Evolutionary conservation across 2,113 vertebrate species (phyloP), one percentile per base, ranked within the genome.

Genomic region (Siniperca knerii): DNA sequence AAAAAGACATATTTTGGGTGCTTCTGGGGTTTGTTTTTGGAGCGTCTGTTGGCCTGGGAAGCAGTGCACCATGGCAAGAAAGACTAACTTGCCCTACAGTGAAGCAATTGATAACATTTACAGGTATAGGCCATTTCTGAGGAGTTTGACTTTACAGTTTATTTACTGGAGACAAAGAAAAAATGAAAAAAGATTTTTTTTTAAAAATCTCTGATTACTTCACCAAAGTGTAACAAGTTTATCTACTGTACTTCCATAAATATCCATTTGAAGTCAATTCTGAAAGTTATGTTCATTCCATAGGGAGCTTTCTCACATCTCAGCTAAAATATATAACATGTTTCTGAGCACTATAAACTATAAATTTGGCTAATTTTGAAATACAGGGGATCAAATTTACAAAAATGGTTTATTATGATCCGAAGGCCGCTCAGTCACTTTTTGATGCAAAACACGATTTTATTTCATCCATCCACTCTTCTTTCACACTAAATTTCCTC

Each of bases 381-480:
- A 6, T 8, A 13, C 21, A 50, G 54, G 7, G 7, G 4, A 48
- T 66, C 8, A 25, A 16, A 33, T 69, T 55, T 58, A 29, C 13
- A 20, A 20, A 71, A 50, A 48, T 4, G 10, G 37, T 67, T 77
- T 18, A 15, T 35, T 60, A 3, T 71, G 29, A 70, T 79, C 60
- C 64, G 68, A 84, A 75, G 68, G 72, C 77, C 80, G 2, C 75
- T 82, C 75, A 77, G 83, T 82, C 86, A 79, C 67, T 21, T 89
- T 64, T 35, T 48, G 16, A 89, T 76, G 62, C 62, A 74, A 66
- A 79, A 82, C 88, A 84, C 75, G 4, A 79, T 72, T 77, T 87
- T 90, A 85, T 81, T 54, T 84, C 89, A 91, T 89, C 78, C 87
- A 82, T 81, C 79, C 69, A 61, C 70, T 82, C 46, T 37, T 82